These are phyloP conservation scores for Dysidea cf. avara DNA, from an alignment of 37 sponge, comb jelly and placozoan species.

Conservation along the genomic window DNA sequence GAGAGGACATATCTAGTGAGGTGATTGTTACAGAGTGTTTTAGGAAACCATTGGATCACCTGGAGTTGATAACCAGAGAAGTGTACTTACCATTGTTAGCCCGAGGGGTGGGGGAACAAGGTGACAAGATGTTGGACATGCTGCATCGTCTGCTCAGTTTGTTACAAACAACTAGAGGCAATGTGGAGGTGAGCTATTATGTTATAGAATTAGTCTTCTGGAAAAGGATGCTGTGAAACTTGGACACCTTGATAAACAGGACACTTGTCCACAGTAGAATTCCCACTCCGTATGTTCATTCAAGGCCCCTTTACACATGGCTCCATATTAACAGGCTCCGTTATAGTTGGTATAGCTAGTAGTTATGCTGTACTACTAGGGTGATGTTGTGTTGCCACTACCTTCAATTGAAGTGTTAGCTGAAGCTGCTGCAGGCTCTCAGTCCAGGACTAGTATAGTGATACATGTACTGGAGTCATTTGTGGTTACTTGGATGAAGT, in stretches of 20 bases:
- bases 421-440: conserved; percentile 31
- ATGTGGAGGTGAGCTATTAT: conserved; percentile 43
- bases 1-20: conserved; percentile 73
- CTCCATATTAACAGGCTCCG: neutral
- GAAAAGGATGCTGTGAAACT: neutral
- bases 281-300: too few relatives aligned
- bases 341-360: neutral
- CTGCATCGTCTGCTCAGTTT: conserved; percentile 64
- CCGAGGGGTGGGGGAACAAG: neutral
- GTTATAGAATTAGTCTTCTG: neutral
- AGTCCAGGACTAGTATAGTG: conserved; percentile 29
- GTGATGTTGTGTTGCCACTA: conserved; percentile 78
- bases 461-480: conserved; percentile 83
- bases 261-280: neutral
- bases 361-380: conserved; percentile 33
- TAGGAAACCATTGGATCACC: conserved; percentile 50
- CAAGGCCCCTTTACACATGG: neutral
- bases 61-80: conserved; percentile 51
- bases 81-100: conserved; percentile 71
- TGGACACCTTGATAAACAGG: too few relatives aligned
- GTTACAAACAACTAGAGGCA: conserved; percentile 58
- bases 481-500: conserved; percentile 90
- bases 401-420: conserved; percentile 80
- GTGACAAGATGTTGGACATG: conserved; percentile 74
- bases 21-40: conserved; percentile 75